Evolutionary conservation across 2,113 vertebrate genomes (phyloP), one percentile per base, ranked within the genome.

Genomic region (Rhinichthys klamathensis): DNA sequence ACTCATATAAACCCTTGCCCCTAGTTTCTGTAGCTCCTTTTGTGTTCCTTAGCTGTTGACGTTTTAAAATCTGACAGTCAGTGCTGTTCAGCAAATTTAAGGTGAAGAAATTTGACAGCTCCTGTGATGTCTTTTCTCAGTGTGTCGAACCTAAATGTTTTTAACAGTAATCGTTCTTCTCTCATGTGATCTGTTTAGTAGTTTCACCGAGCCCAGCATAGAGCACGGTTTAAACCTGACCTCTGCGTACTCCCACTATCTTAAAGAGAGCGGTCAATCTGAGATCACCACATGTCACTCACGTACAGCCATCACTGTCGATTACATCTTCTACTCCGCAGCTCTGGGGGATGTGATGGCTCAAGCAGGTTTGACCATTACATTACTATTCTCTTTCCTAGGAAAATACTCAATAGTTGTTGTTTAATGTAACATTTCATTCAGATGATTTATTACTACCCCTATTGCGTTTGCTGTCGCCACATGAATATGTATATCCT

Each of bases 261-360:
- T 96, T 80, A 90, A 89, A 89, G 95, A 93, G 80, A 96, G 94
- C 18, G 94, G 96, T 4, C 58, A 93, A 21, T 95, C 96, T n/a
- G 98, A 99, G 92, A 94, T 99, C 92, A 99, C 98, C 23, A 99
- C 97, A 44, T 97, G 95, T 83, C 97, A 99, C 89, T 97, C 97
- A 6, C 93, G 92, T 89, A 96, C 96, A 0, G 96, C 97, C 90
- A 90, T 96, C 85, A 99, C 98, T 0, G 98, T 99, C 86, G 98
- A 99, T 90, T 99, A 99, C 88, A 98, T 99, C 90, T 96, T 99
- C 91, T 99, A 97, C 91, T 97, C 97, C 13, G 93, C 95, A 63
- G 91, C 90, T 69, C 92, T 90, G 0, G 89, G 92, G 3, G 90
- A 87, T 0, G 13, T n/a, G 49, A 69, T 83, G 80, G 46, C 44